These are phyloP conservation scores for Frankliniella fusca DNA, from an alignment of 2,888 invertebrate species.

Conservation along the genomic window DNA sequence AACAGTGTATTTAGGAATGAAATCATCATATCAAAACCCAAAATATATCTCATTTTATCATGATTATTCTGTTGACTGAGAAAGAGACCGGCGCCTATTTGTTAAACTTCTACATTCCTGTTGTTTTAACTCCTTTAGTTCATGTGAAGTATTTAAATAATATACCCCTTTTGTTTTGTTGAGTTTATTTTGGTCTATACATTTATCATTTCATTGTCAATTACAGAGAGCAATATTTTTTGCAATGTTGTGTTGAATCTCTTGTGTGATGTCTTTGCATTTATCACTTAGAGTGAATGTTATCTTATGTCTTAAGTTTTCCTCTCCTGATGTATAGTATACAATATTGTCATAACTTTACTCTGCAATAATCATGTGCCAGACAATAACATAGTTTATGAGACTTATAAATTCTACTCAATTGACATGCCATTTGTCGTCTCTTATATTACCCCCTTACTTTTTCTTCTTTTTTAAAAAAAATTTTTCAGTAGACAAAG, in stretches of 20 bases:
- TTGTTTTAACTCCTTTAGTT: neutral
- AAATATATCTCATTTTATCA: no score
- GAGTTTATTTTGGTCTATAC: neutral
- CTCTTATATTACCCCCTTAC: neutral
- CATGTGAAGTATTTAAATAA: neutral
- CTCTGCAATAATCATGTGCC: neutral
- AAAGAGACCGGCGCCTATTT: no score
- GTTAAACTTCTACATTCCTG: neutral
- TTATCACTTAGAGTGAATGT: neutral
- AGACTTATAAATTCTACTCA: neutral
- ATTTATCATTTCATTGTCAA: neutral
- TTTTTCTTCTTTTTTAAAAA: neutral
- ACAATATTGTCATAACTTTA: neutral
- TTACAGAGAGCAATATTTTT: neutral
- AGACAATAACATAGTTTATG: slow-evolving; percentile 9
- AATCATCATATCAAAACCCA: no score
- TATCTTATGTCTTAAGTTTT: neutral
- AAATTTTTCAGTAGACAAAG: neutral
- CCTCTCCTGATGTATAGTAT: neutral
- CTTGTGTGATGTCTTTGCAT: slow-evolving; percentile 7
- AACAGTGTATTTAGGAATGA: no score
- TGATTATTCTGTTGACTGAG: no score
- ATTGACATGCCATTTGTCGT: neutral
- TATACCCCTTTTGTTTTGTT: neutral
- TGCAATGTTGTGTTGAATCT: neutral